These are phyloP conservation scores for Drosophila pallidifrons DNA, from an alignment of 1,140 invertebrate genomes.

Conservation along the genomic window DNA sequence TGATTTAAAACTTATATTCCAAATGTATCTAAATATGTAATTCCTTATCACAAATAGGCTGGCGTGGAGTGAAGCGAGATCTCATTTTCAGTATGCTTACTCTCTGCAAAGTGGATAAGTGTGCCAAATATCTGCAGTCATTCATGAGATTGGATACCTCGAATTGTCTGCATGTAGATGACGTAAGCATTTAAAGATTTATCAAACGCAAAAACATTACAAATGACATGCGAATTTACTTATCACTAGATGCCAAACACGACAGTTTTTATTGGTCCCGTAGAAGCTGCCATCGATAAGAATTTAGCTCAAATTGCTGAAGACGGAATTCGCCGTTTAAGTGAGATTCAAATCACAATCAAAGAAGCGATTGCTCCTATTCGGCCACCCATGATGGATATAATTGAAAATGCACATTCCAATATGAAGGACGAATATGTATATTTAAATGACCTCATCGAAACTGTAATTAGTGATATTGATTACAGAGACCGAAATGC, in stretches of 20 bases:
- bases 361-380: background rate
- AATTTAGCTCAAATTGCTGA: background rate
- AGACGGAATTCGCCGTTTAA: background rate
- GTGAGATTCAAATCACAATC: background rate
- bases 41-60: background rate
- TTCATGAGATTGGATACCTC: background rate
- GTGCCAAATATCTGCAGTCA: background rate
- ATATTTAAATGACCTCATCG: background rate
- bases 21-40: background rate
- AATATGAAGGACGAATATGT: background rate
- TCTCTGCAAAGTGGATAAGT: background rate
- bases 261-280: background rate
- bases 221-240: background rate
- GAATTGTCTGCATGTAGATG: conserved; percentile 8
- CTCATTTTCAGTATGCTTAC: background rate
- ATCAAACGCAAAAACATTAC: background rate
- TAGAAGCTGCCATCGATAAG: background rate
- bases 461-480: background rate
- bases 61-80: conserved; percentile 3
- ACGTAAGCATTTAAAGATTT: background rate
- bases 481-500: background rate
- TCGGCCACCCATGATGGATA: background rate
- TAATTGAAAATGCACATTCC: background rate
- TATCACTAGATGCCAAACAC: conserved; percentile 1
- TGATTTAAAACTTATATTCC: background rate